Conservation (phyloP, 1,140 invertebrate genomes). For the Caenorhabditis tropicalis region DNA sequence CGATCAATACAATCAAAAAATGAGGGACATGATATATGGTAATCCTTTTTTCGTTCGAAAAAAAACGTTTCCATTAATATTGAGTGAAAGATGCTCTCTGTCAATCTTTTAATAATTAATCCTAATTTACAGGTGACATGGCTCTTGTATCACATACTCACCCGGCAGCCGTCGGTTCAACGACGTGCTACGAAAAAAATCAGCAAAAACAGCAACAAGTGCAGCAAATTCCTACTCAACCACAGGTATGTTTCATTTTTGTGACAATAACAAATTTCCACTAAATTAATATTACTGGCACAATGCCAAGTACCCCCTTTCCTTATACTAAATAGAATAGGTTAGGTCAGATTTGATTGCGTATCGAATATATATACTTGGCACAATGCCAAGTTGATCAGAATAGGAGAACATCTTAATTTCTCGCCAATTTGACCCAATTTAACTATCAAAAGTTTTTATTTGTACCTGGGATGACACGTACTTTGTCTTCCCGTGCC, state of each 20-base stretch:
- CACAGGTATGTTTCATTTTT: constrained; percentile 28
- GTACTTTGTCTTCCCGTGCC: background rate
- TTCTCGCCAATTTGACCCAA: too few species aligned
- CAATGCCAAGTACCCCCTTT: too few species aligned
- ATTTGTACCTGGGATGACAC: constrained; percentile 20
- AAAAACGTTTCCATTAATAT: background rate
- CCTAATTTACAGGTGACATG: constrained; percentile 50
- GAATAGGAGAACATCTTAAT: too few species aligned
- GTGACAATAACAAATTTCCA: background rate
- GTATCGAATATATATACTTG: too few species aligned
- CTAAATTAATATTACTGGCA: too few species aligned
- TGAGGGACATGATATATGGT: constrained; percentile 18
- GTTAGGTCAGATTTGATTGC: too few species aligned
- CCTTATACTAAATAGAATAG: too few species aligned
- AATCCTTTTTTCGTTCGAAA: background rate
- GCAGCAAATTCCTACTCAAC: constrained; percentile 18
- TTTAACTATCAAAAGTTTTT: too few species aligned
- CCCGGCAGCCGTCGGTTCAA: constrained; percentile 25
- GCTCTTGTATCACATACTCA: constrained; percentile 47
- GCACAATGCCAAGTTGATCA: too few species aligned
- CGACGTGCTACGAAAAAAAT: constrained; percentile 43
- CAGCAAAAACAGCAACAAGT: constrained; percentile 44
- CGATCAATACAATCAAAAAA: background rate
- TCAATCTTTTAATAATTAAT: background rate
- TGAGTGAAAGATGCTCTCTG: too few species aligned